These are phyloP conservation scores for Sceloporus tristichus DNA, from an alignment of 2,113 vertebrate genomes.

Conservation along the genomic window DNA sequence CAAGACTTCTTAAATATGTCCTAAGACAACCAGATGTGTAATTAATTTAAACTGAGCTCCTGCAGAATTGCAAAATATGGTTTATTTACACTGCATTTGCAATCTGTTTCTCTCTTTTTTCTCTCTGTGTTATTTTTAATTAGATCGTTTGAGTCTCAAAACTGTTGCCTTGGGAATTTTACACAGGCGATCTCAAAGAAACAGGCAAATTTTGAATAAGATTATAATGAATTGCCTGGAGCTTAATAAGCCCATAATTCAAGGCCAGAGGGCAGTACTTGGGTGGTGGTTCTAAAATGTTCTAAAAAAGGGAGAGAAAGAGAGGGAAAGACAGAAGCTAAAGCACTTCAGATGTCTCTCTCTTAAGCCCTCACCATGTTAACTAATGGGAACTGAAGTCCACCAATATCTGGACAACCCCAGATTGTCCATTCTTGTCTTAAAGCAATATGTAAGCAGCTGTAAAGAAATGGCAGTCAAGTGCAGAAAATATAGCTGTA, in stretches of 20 bases:
- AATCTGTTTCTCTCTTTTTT: not conserved
- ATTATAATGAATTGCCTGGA: conserved; percentile 28
- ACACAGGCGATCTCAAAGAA: conserved; percentile 5
- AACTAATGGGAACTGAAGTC: no score
- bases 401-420: no score
- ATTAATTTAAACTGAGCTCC: conserved; percentile 8
- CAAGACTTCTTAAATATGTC: not conserved
- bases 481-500: not conserved
- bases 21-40: conserved; percentile 6
- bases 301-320: no score
- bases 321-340: no score
- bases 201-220: conserved; percentile 6
- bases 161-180: conserved; percentile 22
- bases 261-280: not conserved
- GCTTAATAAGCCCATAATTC: not conserved
- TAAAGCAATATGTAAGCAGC: no score
- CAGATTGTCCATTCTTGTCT: no score
- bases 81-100: conserved; percentile 23
- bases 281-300: no score
- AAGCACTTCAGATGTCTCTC: no score
- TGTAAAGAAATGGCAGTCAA: not conserved
- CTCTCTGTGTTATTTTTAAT: not conserved
- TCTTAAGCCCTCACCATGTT: no score
- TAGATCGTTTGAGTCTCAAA: conserved; percentile 9
- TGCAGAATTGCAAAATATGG: conserved; percentile 6